Conservation (phyloP, 2,888 invertebrate genomes). For the Pasiphila rectangulata region DNA sequence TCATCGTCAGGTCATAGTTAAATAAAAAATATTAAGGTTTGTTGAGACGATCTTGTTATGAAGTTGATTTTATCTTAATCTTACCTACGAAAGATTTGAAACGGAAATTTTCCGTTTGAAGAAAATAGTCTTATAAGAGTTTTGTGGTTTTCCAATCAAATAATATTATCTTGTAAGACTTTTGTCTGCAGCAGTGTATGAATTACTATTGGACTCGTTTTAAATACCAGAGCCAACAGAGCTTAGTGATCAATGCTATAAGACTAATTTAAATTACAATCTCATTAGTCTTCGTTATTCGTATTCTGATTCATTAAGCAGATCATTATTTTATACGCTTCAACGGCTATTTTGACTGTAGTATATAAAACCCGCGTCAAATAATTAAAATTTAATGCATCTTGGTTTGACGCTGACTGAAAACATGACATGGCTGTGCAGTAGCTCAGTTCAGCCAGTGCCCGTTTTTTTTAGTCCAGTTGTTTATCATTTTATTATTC, state of each 20-base stretch:
- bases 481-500: too few species aligned
- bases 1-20: too few species aligned
- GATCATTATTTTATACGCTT: constrained; percentile 19
- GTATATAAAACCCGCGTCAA: background rate
- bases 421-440: background rate
- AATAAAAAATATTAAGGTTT: too few species aligned
- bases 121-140: background rate
- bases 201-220: background rate
- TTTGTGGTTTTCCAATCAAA: background rate
- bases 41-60: too few species aligned
- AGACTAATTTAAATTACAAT: constrained; percentile 4
- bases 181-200: too few species aligned
- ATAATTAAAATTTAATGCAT: too few species aligned
- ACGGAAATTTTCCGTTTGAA: background rate
- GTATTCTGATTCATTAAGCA: constrained; percentile 13
- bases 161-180: background rate
- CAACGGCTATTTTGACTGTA: background rate
- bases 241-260: constrained; percentile 13
- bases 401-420: constrained; percentile 3
- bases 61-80: too few species aligned
- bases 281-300: constrained; percentile 14
- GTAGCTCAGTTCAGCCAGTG: background rate
- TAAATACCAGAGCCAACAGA: constrained; percentile 10
- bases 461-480: too few species aligned
- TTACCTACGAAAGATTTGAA: background rate